phyloP scores from a whole-genome alignment of 1,140 invertebrate species.

The Probaryconus sp. region DNA sequence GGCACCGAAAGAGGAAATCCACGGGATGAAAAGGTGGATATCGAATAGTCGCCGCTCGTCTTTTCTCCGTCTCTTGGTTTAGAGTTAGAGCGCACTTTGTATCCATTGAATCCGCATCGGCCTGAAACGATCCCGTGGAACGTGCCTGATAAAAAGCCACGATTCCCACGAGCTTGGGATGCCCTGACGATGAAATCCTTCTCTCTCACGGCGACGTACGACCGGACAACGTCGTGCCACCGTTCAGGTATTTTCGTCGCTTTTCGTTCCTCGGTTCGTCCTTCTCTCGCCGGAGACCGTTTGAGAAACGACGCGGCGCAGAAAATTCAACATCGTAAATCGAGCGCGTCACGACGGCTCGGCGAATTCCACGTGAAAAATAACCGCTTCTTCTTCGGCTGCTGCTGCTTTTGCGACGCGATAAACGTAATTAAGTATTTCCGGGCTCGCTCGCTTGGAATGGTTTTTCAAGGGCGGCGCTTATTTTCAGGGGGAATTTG shows the following conservation, averaged over 20 bases:
- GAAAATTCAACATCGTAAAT: constrained; percentile 45
- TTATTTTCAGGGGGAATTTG: no score
- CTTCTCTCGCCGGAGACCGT: constrained; percentile 10
- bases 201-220: constrained; percentile 47
- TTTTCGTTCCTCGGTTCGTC: constrained; percentile 35
- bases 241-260: constrained; percentile 40
- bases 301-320: constrained; percentile 32
- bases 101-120: constrained; percentile 41
- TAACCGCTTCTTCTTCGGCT: constrained; percentile 18
- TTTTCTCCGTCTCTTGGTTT: constrained; percentile 31
- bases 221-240: constrained; percentile 46
- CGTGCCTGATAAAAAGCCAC: constrained; percentile 64
- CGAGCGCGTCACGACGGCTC: constrained; percentile 29
- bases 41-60: constrained; percentile 7
- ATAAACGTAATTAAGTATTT: constrained; percentile 46
- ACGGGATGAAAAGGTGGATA: not conserved
- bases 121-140: constrained; percentile 23
- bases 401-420: constrained; percentile 6
- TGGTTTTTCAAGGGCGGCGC: no score
- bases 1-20: constrained; percentile 17
- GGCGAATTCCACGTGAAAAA: constrained; percentile 43
- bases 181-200: constrained; percentile 61
- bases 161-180: constrained; percentile 64
- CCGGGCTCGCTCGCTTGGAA: no score
- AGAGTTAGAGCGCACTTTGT: constrained; percentile 28